Evolutionary conservation across 2,888 invertebrate species (phyloP), one percentile per base, ranked within the genome.

Genomic region (Noctua comes): DNA sequence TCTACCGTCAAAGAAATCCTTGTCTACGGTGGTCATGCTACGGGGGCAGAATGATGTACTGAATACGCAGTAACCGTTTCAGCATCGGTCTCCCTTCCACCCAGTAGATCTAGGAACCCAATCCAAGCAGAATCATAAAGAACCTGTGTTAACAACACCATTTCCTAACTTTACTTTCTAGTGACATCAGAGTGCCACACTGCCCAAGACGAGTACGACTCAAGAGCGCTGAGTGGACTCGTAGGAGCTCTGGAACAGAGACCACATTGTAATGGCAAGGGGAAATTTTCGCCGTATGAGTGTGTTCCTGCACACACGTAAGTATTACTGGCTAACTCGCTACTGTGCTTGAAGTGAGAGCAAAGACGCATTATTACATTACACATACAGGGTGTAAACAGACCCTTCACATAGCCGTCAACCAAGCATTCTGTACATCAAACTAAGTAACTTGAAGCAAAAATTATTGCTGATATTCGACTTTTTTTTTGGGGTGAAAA

Each of bases 301-400:
- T 98, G 98, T 88, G 97, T 97, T 31, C 97, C 97, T 1, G 97
- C 97, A 31, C 97, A 98, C 86, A 97, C 97, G 98, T 98, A 95
- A 96, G 97, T 85, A 68, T n/a, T 66, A 64, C 31, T 36, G 10
- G 59, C 59, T 59, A 8, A 21, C 4, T 62, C 21, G 31, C 18
- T 62, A 18, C 27, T 2, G 27, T 31, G 16, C 31, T 62, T 31
- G 18, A 62, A 31, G 10, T 31, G 1, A 59, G 7, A 7, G 7
- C 16, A 57, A n/a, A n/a, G 57, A n/a, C 11, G n/a, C 54, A 54
- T 54, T 24, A 24, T 24, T 54, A 54, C 21, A 21, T 21, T 21
- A 43, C 40, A 5, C 36, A 36, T 6, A n/a, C n/a, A n/a, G n/a
- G n/a, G n/a, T n/a, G n/a, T n/a, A n/a, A n/a, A n/a, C n/a, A n/a